Percentiles rank a stretch among this genome's conserved stretches.
Conservation (phyloP, 2,113 vertebrate genomes). For the Porphyrio hochstetteri region DNA sequence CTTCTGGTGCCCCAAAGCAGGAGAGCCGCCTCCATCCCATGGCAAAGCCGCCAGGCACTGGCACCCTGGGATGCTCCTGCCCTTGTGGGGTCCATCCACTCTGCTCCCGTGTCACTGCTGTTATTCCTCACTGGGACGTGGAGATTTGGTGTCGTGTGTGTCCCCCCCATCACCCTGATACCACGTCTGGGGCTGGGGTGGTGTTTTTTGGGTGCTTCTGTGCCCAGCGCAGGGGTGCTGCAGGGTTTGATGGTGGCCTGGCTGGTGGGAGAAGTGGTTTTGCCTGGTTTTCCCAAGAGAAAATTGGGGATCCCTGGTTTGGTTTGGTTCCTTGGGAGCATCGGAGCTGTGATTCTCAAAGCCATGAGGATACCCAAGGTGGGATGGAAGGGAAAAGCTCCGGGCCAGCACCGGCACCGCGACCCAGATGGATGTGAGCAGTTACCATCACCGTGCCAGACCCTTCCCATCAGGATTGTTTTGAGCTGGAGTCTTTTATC, state of each 20-base stretch:
- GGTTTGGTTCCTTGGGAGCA: not conserved
- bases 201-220: not conserved
- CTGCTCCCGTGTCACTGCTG: fast-evolving
- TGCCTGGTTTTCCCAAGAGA: not conserved
- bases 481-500: not conserved
- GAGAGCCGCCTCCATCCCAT: not conserved
- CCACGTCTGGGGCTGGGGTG: not conserved
- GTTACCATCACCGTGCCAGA: fast-evolving
- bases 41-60: not conserved
- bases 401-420: fast-evolving
- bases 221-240: not conserved
- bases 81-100: not conserved
- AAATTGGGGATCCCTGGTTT: not conserved
- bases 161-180: too few relatives aligned
- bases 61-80: not conserved
- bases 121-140: not conserved
- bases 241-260: not conserved
- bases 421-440: not conserved
- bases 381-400: not conserved
- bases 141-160: not conserved
- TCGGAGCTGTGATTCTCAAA: not conserved
- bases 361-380: not conserved
- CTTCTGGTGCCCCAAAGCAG: fast-evolving
- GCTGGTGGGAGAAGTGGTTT: not conserved
- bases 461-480: not conserved